These are phyloP conservation scores for Ctenopoma multispine DNA, from an alignment of 2,797 vertebrate species.

Conservation along the genomic window DNA sequence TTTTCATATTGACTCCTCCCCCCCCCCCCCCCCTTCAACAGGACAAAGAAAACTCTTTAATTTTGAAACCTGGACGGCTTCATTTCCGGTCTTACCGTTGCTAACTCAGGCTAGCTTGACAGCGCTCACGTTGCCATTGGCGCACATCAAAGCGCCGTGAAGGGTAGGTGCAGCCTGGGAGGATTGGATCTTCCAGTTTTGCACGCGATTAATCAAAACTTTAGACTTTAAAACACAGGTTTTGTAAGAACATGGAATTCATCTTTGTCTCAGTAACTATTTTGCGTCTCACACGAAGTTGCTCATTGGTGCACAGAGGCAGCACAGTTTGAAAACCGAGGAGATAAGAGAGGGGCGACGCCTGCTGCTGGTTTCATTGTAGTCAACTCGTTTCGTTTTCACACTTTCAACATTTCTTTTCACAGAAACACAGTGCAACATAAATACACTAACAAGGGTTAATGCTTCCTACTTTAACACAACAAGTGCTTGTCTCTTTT, in stretches of 20 bases:
- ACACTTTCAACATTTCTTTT: constrained; percentile 19
- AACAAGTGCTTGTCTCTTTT: constrained; percentile 23
- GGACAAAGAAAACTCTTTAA: constrained; percentile 39
- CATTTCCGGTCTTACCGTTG: constrained; percentile 47
- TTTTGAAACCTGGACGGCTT: constrained; percentile 37
- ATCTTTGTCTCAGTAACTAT: background rate
- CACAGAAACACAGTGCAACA: background rate
- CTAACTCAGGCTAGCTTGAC: constrained; percentile 29
- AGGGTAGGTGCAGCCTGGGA: constrained; percentile 44
- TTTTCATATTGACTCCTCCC: background rate
- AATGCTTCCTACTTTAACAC: background rate
- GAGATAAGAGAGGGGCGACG: constrained; percentile 69
- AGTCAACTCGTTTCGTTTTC: constrained; percentile 40
- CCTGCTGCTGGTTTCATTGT: constrained; percentile 63
- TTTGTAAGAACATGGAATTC: background rate
- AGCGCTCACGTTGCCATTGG: constrained; percentile 48
- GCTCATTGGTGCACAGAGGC: constrained; percentile 43
- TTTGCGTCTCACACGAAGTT: constrained; percentile 23
- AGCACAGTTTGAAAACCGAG: constrained; percentile 25
- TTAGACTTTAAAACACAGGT: constrained; percentile 4
- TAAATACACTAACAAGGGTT: background rate
- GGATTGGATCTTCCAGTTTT: constrained; percentile 32
- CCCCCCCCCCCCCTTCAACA: too few relatives aligned
- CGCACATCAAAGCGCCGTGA: constrained; percentile 53
- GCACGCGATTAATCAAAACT: constrained; percentile 29